Evolutionary conservation across 1,140 invertebrate species (phyloP), one percentile per base, ranked within the genome.

Genomic region (Sycobia sp.): DNA sequence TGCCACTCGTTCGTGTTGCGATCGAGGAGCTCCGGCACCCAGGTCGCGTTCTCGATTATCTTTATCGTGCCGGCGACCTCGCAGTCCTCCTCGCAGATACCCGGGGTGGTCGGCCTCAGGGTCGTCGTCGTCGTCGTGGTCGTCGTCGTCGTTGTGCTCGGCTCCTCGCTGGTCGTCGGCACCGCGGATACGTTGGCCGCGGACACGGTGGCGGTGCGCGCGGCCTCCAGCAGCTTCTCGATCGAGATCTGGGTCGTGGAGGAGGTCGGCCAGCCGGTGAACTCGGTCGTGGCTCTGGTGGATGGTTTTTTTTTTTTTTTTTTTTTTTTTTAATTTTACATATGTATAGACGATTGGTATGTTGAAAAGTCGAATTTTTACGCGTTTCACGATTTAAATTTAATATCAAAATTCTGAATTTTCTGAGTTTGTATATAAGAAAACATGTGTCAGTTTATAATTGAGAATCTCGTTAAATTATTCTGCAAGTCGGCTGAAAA

Each of bases 1-100:
- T 93, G 89, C 89, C 90, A 95, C 74, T 94, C 92, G 65, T 87
- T 83, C 0, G 93, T 95, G 75, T 94, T 92, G 63, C 91, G 86
- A 78, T 94, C 91, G 16, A 93, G 82, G 39, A 94, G 81, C 80
- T 94, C 92, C 0, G 92, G 92, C 25, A 90, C 85, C 93, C 93
- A 95, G 71, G 87, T 86, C 1, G 89, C 87, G 18, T 92, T 85
- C 67, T 90, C 88, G 54, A 93, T 85, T 65, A 95, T 87, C 77
- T 91, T 89, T 49, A 95, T 90, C 1, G 92, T 93, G 39, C 89
- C 92, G 54, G 89, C 91, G 53, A 94, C 83, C 73, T 93, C 91
- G 76, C 92, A 95, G 58, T 92, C 90, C 8, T 85, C 80, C 10
- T 84, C 84, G 70, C 92, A 94, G 32, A 90, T 79, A 20, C 91